These are phyloP conservation scores for Scolopax mira DNA, from an alignment of 2,113 vertebrate species.

Conservation along the genomic window DNA sequence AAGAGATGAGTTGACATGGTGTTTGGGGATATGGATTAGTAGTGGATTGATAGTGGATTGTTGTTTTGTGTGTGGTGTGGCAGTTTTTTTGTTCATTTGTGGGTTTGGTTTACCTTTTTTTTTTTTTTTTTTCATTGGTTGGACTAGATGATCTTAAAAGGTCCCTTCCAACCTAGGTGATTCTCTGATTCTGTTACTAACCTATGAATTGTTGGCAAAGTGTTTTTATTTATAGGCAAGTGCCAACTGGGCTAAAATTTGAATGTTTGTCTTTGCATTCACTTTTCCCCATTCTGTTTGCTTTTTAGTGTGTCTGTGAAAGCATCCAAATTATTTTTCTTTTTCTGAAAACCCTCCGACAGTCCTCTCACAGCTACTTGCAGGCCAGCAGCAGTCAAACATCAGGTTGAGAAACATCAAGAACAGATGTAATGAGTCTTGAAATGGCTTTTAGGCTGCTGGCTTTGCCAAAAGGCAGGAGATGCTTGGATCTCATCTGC, in stretches of 20 bases:
- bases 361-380: neutral
- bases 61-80: too few species aligned
- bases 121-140: too few species aligned
- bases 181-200: too few species aligned
- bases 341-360: neutral
- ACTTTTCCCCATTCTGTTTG: neutral
- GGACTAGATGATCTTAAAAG: too few species aligned
- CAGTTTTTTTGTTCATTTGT: too few species aligned
- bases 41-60: too few species aligned
- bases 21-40: too few species aligned
- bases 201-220: neutral
- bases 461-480: neutral
- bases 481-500: neutral
- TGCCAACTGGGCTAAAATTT: neutral
- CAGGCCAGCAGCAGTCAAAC: neutral
- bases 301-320: fast-evolving
- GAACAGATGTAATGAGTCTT: neutral
- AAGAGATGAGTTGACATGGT: too few species aligned
- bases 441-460: neutral
- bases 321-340: neutral
- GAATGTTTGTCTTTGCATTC: neutral
- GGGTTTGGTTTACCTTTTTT: too few species aligned
- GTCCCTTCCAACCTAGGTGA: too few species aligned
- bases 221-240: neutral
- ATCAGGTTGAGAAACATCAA: neutral